Base-by-base conservation (phyloP, 2,113 vertebrate genomes). In the Neogale vison region DNA sequence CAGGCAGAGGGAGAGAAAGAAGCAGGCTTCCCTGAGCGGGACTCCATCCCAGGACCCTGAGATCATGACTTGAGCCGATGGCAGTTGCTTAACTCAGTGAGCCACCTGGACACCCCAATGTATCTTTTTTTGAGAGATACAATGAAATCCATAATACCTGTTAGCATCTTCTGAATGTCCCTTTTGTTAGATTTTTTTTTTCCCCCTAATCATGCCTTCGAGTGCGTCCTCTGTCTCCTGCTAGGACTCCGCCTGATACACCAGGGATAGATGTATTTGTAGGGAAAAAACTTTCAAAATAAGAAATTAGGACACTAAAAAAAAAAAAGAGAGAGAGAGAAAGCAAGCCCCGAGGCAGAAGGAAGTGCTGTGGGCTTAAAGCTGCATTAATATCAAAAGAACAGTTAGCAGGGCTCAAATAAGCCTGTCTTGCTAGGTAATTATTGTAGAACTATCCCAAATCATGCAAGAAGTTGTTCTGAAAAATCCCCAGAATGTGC, bases 381-480 rank as follows among this genome's bases (percentile, higher is more conserved):
- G 31, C 47, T 93, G 13, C 34, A 81, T 67, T 86, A 39, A 67
- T 59, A 83, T 88, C 26, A 95, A 67, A 94, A 84, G 63, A 84
- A 84, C 1, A 5, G 50, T 93, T 90, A 86, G 21, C 42, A 59
- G 45, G 59, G 71, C 57, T 96, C 63, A 63, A 63, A 74, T 61
- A 52, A 84, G 21, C 10, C 65, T 39, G 10, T 94, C 50, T 96
- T 88, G 36, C 45, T 72, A 61, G 76, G 85, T 76, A 90, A 95
- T 93, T 92, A 59, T 20, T 81, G 21, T 88, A 85, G 83, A 76
- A n/a, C 7, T 36, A 67, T 77, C 72, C 21, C 71, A 52, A 94
- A 93, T 96, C 59, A 91, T 23, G 84, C 29, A 61, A 24, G 13
- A 94, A 94, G n/a, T 29, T 24, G 57, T 96, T 96, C 72, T 83